Conservation (phyloP, 2,888 invertebrate genomes). For the Xanthostigma xanthostigma region DNA sequence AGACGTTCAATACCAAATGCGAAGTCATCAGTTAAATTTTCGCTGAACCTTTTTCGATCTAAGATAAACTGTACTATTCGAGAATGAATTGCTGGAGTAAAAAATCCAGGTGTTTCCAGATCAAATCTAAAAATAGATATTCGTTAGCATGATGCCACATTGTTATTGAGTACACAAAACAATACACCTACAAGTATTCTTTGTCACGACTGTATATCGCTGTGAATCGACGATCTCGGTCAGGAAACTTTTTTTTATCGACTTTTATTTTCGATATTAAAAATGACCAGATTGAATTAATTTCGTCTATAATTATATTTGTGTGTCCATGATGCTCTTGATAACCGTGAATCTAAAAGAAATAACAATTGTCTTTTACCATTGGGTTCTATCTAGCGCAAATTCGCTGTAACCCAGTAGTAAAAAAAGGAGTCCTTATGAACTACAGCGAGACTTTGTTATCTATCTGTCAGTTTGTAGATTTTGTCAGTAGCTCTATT, state of each 20-base stretch:
- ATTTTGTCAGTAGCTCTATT: too few species aligned
- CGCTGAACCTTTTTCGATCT: conserved; percentile 69
- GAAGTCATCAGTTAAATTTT: conserved; percentile 48
- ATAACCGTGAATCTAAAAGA: conserved; percentile 41
- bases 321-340: conserved; percentile 45
- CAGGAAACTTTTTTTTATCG: conserved; percentile 58
- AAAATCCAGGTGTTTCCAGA: conserved; percentile 64
- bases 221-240: conserved; percentile 63
- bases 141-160: conserved; percentile 6
- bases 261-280: conserved; percentile 45
- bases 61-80: conserved; percentile 86
- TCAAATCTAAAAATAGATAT: conserved; percentile 51
- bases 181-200: conserved; percentile 68
- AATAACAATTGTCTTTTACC: too few species aligned
- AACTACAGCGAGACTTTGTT: too few species aligned
- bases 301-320: conserved; percentile 38
- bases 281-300: conserved; percentile 39
- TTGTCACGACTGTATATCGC: conserved; percentile 83
- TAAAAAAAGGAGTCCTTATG: too few species aligned
- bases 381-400: too few species aligned
- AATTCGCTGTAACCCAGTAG: too few species aligned
- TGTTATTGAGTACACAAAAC: conserved; percentile 3
- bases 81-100: conserved; percentile 71
- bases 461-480: too few species aligned
- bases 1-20: conserved; percentile 70